Evolutionary conservation across 1,140 invertebrate species (phyloP), one percentile per base, ranked within the genome.

Genomic region (Periplaneta americana): DNA sequence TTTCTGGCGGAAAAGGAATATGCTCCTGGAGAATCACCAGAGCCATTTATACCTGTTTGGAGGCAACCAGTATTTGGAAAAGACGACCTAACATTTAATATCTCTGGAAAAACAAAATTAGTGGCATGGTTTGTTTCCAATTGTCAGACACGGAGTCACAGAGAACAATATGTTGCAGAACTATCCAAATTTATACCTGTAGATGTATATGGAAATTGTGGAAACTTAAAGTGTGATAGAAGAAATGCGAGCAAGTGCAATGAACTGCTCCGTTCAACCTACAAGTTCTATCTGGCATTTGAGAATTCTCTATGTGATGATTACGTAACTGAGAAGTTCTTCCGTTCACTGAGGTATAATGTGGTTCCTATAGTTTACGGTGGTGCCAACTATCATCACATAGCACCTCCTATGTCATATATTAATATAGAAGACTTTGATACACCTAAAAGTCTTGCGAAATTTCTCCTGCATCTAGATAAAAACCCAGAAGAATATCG

Each of bases 131-230:
- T 94, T 82, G 91, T 93, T 2, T 92, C 91, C 77, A 92, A 94
- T 84, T 95, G 94, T 84, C 18, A 84, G 3, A 87, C 91, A 0
- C 83, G 82, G 17, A 92, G 91, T 83, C 86, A 86, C 2, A 86
- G 94, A 18, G 87, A 91, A 83, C 74, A 86, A 0, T 93, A 91
- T 84, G 92, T 91, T 0, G 80, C 85, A n/a, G 86, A 92, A 82
- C 86, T 95, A 3, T 83, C 88, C 76, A 87, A 89, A 37, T 86
- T 91, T 83, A 89, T 95, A 75, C 75, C 85, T 6, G 90, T 95
- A 10, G 93, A 95, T 85, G 88, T 94, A n/a, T 95, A 91, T 83
- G 95, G 95, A n/a, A 82, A 80, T 0, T 96, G 95, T 87, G 91
- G 83, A 84, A 9, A n/a, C n/a, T n/a, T n/a, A n/a, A n/a, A n/a